Evolutionary conservation across 2,113 vertebrate species (phyloP).

Genomic region (Prionailurus bengalensis): DNA sequence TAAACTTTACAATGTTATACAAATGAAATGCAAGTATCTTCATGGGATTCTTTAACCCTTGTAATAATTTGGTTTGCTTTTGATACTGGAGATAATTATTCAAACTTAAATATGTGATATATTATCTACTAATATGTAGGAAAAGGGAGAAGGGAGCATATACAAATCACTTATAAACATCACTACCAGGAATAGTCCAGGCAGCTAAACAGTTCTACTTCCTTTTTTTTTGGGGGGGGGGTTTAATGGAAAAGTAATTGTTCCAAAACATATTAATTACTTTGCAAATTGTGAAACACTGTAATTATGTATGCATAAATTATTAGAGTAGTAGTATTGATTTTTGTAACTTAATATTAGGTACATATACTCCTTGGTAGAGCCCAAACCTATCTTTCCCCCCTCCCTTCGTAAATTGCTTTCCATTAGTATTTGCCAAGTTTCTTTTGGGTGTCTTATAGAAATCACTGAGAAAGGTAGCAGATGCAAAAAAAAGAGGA

Average conservation of each 20-base stretch:
- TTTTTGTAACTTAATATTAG: not conserved
- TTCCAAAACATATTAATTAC: not conserved
- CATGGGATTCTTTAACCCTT: not conserved
- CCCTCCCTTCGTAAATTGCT: not conserved
- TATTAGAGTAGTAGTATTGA: not conserved
- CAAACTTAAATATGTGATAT: not conserved
- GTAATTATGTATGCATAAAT: not conserved
- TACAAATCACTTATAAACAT: not conserved
- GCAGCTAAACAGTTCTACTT: not conserved
- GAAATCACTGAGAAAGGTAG: not conserved
- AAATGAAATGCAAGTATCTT: not conserved
- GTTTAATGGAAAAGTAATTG: not conserved
- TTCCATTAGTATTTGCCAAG: not conserved
- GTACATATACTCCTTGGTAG: not conserved
- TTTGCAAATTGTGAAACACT: not conserved
- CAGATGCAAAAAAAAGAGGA: not conserved
- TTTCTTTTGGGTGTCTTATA: not conserved
- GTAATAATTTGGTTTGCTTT: not conserved
- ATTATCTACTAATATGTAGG: not conserved
- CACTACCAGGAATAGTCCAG: not conserved
- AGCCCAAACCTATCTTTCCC: not conserved
- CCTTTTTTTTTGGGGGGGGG: not conserved
- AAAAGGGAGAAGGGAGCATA: accelerated
- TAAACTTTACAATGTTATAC: not conserved
- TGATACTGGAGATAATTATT: not conserved